These are phyloP conservation scores for Neotoxoptera formosana DNA, from an alignment of 1,140 invertebrate genomes.

Conservation along the genomic window DNA sequence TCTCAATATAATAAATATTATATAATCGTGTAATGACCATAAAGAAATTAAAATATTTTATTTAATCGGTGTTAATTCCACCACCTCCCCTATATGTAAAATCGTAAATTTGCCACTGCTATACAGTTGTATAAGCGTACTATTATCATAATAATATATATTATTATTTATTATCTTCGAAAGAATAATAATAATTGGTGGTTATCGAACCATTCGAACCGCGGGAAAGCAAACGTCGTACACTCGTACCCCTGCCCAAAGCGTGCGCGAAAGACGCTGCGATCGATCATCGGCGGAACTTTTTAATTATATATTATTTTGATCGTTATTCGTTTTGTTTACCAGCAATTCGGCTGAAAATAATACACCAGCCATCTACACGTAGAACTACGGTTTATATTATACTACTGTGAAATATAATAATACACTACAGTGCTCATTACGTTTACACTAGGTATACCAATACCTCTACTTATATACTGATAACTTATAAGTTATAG, in stretches of 20 bases:
- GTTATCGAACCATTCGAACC: not conserved
- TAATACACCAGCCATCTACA: not conserved
- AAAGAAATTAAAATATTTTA: not conserved
- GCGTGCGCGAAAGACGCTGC: not conserved
- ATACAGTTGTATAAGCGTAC: not conserved
- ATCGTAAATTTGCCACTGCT: conserved; percentile 2
- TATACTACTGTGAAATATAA: too few species aligned
- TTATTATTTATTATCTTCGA: not conserved
- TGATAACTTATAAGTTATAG: too few species aligned
- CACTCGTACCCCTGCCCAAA: not conserved
- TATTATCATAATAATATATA: not conserved
- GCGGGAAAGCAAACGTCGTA: not conserved
- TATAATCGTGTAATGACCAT: not conserved
- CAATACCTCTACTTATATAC: too few species aligned
- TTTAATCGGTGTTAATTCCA: not conserved
- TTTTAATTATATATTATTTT: not conserved
- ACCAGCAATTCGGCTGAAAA: not conserved
- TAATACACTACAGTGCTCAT: too few species aligned
- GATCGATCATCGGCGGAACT: not conserved
- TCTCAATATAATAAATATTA: not conserved
- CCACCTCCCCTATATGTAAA: too few species aligned
- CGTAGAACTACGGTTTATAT: not conserved
- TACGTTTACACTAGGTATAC: too few species aligned
- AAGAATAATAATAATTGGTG: not conserved
- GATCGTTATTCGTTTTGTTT: not conserved